A percentile compares a stretch with the other conserved stretches of the same genome.
These are phyloP conservation scores for Siniperca knerii DNA, from an alignment of 2,113 vertebrate species.

Conservation along the genomic window DNA sequence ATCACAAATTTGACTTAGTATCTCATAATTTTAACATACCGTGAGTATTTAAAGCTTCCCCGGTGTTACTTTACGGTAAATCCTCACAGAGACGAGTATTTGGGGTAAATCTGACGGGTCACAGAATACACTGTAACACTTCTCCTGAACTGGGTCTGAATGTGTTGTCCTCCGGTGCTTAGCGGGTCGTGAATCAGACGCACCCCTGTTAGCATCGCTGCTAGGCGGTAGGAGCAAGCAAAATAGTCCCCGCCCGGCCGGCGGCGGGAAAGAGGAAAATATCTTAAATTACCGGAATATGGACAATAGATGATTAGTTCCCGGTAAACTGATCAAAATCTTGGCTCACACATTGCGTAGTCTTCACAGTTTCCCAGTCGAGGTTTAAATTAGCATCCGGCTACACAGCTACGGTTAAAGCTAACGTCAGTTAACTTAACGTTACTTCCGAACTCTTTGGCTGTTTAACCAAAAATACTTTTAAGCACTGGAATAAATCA, in stretches of 20 bases:
- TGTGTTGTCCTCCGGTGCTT: background rate
- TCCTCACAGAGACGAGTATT: too few species aligned
- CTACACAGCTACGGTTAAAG: background rate
- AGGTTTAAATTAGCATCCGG: background rate
- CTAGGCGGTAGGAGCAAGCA: accelerated
- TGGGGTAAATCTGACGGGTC: too few species aligned
- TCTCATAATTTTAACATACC: too few species aligned
- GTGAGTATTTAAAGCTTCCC: too few species aligned
- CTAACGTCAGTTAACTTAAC: background rate
- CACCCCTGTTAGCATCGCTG: background rate
- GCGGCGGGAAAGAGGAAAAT: background rate
- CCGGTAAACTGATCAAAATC: too few species aligned
- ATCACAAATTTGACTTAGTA: too few species aligned
- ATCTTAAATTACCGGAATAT: background rate
- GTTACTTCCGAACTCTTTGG: background rate
- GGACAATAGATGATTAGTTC: background rate
- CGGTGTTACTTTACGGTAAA: too few species aligned
- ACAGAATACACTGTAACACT: too few species aligned
- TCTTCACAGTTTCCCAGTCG: too few species aligned
- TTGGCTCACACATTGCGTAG: too few species aligned
- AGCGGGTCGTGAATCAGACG: background rate
- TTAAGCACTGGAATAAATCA: background rate
- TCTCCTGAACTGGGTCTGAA: too few species aligned
- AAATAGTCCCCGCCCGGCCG: slow-evolving; percentile 24
- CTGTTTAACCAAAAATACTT: background rate